A percentile compares a stretch with the other conserved stretches of the same genome.
Evolutionary conservation across 2,113 vertebrate species (phyloP).

Genomic region (Myrmecophaga tridactyla): DNA sequence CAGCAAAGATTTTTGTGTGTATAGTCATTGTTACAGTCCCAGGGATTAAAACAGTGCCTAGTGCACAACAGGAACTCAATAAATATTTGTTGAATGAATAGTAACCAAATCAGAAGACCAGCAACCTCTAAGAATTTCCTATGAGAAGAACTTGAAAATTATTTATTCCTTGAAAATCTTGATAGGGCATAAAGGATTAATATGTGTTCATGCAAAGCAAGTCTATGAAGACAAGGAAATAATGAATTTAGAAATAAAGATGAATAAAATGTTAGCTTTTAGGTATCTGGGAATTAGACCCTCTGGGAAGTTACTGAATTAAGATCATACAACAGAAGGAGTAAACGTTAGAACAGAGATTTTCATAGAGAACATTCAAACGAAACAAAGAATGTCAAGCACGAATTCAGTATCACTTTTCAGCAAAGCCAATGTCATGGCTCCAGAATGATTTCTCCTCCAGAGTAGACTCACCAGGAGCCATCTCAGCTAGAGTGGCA

Average conservation of each 20-base stretch:
- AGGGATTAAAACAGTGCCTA: background rate
- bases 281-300: background rate
- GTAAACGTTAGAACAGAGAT: background rate
- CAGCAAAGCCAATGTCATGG: background rate
- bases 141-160: background rate
- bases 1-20: background rate
- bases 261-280: background rate
- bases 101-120: background rate
- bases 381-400: background rate
- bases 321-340: background rate
- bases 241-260: background rate
- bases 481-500: background rate
- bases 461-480: background rate
- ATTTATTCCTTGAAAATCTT: slow-evolving; percentile 11
- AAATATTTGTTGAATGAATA: background rate
- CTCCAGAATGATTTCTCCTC: background rate
- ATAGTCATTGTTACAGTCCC: background rate
- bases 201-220: background rate
- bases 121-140: background rate
- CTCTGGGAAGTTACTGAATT: background rate
- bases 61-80: background rate
- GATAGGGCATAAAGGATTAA: background rate
- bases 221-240: background rate
- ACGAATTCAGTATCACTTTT: background rate
- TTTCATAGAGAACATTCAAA: background rate